These are phyloP conservation scores for Lamprotornis superbus DNA, from an alignment of 2,113 vertebrate genomes.

Conservation along the genomic window DNA sequence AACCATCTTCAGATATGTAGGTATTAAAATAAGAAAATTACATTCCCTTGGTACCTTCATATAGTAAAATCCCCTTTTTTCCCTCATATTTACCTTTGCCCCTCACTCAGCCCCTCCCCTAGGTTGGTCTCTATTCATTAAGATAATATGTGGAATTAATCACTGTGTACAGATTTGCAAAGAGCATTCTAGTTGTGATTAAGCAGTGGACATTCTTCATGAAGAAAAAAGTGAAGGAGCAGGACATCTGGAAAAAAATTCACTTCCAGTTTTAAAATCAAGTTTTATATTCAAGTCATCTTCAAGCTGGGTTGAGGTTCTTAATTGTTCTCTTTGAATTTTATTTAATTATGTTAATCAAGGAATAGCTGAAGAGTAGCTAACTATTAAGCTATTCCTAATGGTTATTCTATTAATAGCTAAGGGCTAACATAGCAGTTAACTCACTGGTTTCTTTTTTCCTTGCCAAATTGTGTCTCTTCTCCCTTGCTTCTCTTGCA, in stretches of 20 bases:
- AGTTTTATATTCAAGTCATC: not conserved
- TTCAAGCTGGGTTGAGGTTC: not conserved
- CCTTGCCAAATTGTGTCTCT: not conserved
- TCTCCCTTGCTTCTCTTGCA: not conserved
- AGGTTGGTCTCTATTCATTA: not conserved
- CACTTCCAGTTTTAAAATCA: not conserved
- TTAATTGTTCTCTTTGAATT: not conserved
- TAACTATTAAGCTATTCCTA: not conserved
- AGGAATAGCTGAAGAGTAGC: not conserved
- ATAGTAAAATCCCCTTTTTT: not conserved
- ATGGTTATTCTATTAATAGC: not conserved
- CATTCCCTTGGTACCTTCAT: not conserved
- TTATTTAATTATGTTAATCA: constrained; percentile 39
- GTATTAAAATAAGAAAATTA: not conserved
- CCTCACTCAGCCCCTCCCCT: accelerated
- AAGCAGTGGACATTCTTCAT: not conserved
- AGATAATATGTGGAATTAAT: not conserved
- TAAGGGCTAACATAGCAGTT: not conserved
- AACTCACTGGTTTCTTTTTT: not conserved
- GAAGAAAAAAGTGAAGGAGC: not conserved
- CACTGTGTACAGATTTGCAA: not conserved
- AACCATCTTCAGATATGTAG: not conserved
- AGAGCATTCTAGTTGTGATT: not conserved
- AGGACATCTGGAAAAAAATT: not conserved
- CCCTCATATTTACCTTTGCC: accelerated